These are phyloP conservation scores for Athalia cordata DNA, from an alignment of 2,888 invertebrate genomes.

Conservation along the genomic window DNA sequence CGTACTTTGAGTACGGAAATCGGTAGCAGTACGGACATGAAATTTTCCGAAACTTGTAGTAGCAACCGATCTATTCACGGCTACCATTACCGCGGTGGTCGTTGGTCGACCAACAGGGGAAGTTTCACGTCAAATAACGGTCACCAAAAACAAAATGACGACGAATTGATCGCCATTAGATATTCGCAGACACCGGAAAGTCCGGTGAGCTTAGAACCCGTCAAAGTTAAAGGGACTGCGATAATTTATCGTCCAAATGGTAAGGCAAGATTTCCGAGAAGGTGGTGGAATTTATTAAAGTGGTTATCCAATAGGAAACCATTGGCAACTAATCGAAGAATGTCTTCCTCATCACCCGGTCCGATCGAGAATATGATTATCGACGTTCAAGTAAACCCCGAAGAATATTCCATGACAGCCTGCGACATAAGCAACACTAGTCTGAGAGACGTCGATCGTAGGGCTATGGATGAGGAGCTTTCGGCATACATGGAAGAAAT, in stretches of 20 bases:
- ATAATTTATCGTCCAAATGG: constrained; percentile 19
- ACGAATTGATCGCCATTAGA: not conserved
- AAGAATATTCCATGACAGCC: constrained; percentile 66
- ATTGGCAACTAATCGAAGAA: constrained; percentile 51
- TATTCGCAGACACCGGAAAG: not conserved
- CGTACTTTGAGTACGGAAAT: constrained; percentile 46
- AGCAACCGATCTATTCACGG: constrained; percentile 4
- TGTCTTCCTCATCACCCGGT: constrained; percentile 49
- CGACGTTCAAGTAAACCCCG: constrained; percentile 58
- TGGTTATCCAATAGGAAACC: constrained; percentile 64
- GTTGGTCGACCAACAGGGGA: constrained; percentile 16
- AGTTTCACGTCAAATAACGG: constrained; percentile 15
- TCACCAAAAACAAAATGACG: constrained; percentile 1
- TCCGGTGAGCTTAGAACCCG: not conserved
- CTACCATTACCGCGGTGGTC: constrained; percentile 12
- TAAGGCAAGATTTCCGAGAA: constrained; percentile 49
- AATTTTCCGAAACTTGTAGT: constrained; percentile 33
- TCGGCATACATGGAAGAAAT: constrained; percentile 71
- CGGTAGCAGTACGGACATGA: constrained; percentile 42
- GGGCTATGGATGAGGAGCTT: constrained; percentile 73
- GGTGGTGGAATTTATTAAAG: constrained; percentile 66
- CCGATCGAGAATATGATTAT: constrained; percentile 53
- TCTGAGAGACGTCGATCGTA: constrained; percentile 71
- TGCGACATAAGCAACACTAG: constrained; percentile 73
- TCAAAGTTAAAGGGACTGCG: constrained; percentile 20